Base-by-base conservation (phyloP, 2,113 vertebrate species). In the Rhadina sibilatrix region DNA sequence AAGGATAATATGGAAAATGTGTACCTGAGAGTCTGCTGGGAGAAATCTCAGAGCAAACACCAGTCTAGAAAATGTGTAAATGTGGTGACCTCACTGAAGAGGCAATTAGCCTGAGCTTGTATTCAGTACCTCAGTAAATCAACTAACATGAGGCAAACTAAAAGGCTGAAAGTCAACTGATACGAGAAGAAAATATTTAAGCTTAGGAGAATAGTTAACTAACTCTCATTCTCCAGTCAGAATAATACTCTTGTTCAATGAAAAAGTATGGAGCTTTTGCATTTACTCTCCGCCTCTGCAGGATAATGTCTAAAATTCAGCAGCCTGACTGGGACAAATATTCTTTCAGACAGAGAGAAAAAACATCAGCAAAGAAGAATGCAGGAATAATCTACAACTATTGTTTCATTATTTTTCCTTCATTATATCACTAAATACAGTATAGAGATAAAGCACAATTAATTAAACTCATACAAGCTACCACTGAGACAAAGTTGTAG, bases 61-160 rank as follows among this genome's bases (percentile, higher is more conserved):
- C 31, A 50, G 87, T 53, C 94, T 80, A 96, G 77, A 84, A 84
- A 93, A 95, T 44, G 65, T 70, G 69, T 60, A 81, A 87, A 89
- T 66, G 59, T 74, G 31, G 23, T 70, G 35, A 61, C 42, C 83
- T 65, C 68, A 83, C 20, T 22, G 25, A 86, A 75, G 33, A 27
- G 14, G 23, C 25, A 77, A 63, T 30, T 54, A 89, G 15, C 42
- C 30, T 50, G 22, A 53, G 15, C 33, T 83, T 83, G 23, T 83
- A 56, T 49, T 70, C 54, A 37, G 30, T n/a, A 72, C 31, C 20
- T 85, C 50, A 65, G 66, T 24, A 61, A 68, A 77, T 44, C 50
- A 63, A 53, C 21, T 64, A 89, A 84, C 25, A 27, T 7, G 33
- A 78, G 20, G 47, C 25, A 75, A 81, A 89, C 19, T 35, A 74